A percentile compares a stretch with the other conserved stretches of the same genome.
phyloP scores from a whole-genome alignment of 2,113 vertebrate genomes.

The Eubucco bourcierii region DNA sequence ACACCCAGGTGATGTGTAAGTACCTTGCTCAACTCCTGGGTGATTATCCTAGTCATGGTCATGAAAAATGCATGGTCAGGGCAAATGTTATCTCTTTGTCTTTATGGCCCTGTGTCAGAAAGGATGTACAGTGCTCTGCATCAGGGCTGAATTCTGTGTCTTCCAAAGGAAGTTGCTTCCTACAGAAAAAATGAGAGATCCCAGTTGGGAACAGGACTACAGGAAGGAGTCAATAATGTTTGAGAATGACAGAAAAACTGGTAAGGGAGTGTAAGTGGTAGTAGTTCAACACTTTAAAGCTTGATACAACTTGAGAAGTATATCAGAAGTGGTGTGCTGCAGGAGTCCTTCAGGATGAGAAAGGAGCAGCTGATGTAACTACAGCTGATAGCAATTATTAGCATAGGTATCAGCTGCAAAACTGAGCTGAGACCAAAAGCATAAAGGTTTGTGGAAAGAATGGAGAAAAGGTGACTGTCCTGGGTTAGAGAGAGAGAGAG shows the following conservation, averaged over 20 bases:
- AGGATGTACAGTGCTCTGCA: background rate
- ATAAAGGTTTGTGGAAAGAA: accelerated
- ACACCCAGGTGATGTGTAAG: background rate
- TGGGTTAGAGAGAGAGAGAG: too few species aligned
- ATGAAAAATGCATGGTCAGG: background rate
- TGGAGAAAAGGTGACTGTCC: accelerated
- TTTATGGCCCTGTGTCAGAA: background rate
- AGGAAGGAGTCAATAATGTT: background rate
- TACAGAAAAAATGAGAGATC: background rate
- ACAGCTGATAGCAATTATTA: background rate
- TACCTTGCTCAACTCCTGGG: background rate
- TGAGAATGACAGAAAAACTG: background rate
- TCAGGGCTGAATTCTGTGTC: background rate
- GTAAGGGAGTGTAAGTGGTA: background rate
- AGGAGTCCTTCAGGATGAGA: background rate
- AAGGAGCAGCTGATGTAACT: background rate
- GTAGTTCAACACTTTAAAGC: background rate
- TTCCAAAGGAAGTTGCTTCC: constrained; percentile 54
- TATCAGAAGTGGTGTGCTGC: background rate
- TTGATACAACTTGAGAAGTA: background rate
- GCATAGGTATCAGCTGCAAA: background rate
- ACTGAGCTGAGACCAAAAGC: background rate
- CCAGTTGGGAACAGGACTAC: background rate
- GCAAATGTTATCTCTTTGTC: background rate
- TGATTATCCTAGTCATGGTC: background rate